Evolutionary conservation across 1,140 invertebrate species (phyloP).

Genomic region (Drosophila athabasca): DNA sequence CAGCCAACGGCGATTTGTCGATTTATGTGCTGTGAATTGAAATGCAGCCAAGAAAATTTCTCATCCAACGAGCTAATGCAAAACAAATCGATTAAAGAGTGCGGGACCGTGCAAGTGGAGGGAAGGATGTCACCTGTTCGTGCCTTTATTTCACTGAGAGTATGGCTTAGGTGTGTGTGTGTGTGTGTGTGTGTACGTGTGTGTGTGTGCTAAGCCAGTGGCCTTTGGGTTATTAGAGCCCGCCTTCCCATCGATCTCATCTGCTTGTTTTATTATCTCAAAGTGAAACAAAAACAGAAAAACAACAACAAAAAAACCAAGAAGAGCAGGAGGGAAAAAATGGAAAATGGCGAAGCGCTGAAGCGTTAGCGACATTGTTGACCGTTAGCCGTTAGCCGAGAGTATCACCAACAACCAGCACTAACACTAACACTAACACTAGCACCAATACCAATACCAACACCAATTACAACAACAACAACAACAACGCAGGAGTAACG

Average conservation of each 20-base stretch:
- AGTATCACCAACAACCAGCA: background rate
- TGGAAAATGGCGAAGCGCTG: slow-evolving; percentile 72
- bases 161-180: background rate
- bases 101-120: background rate
- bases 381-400: slow-evolving; percentile 36
- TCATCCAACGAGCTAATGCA: slow-evolving; percentile 38
- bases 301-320: slow-evolving; percentile 24
- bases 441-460: background rate
- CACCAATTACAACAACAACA: slow-evolving; percentile 6
- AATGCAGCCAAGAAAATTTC: slow-evolving; percentile 70
- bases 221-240: slow-evolving; percentile 54
- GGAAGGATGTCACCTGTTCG: background rate
- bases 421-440: background rate
- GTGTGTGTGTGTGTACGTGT: background rate
- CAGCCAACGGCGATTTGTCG: slow-evolving; percentile 73
- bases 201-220: slow-evolving; percentile 27
- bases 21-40: slow-evolving; percentile 80
- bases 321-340: background rate
- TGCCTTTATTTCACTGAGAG: no score
- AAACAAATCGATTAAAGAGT: slow-evolving; percentile 20
- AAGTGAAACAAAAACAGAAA: slow-evolving; percentile 21
- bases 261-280: slow-evolving; percentile 50
- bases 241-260: slow-evolving; percentile 4
- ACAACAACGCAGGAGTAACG: background rate
- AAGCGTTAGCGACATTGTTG: slow-evolving; percentile 78